Evolutionary conservation across 1,140 invertebrate species (phyloP), one percentile per base, ranked within the genome.

Genomic region (Trichogramma pretiosum): DNA sequence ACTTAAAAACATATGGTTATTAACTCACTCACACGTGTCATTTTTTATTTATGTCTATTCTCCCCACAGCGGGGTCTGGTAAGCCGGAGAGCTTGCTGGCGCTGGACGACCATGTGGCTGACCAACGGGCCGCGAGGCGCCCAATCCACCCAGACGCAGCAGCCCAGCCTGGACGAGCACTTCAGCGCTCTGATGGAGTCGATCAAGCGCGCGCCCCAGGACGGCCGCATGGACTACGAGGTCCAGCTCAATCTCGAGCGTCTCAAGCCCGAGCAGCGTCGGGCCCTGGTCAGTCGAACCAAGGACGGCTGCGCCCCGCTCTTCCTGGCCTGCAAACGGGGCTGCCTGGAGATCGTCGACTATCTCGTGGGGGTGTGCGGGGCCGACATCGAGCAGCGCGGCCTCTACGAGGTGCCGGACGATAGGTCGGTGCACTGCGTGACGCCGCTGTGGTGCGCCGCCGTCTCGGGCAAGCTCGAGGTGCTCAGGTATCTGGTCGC

Each of bases 391-490:
- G 90, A 94, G 67, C 87, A 90, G 62, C 75, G 81, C 46, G 89
- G 91, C 56, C 69, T 81, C 21, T 87, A 83, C 59, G 83, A 85
- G 68, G 80, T 82, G 8, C 77, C 77, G 1, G 79, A 83, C 57
- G 82, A 84, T 54, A 73, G 78, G 54, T 82, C 85, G 24, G 79
- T 84, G 18, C 88, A 93, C 70, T 78, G 76, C 58, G 89, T 92
- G 0, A 90, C 90, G 1, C 89, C 90, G 11, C 67, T 95, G n/a
- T 94, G 89, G 91, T 92, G 87, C 72, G 89, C 90, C 11, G 84
- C 90, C 5, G 90, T 94, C 5, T 84, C 86, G n/a, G 89, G 89
- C 13, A 82, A 84, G 53, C 60, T 93, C 11, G 72, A 76, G 34
- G 84, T 92, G 45, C 81, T 94, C 16, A 80, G 83, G 58, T 82